These are phyloP conservation scores for Synanceia verrucosa DNA, from an alignment of 2,797 vertebrate species.

Conservation along the genomic window DNA sequence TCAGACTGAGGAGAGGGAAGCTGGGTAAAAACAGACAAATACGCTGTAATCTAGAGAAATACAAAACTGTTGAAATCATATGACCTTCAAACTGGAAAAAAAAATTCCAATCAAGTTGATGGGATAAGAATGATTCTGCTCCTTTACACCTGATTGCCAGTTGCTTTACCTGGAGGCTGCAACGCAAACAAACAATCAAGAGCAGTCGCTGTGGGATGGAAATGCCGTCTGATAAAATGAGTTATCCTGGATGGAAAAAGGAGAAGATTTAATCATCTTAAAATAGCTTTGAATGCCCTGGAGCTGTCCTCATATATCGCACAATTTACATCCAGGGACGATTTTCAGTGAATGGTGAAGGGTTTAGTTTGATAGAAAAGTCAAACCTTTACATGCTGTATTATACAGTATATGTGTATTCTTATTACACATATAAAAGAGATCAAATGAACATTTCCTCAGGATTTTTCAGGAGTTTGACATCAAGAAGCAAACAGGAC, in stretches of 20 bases:
- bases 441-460: too few species aligned
- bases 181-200: background rate
- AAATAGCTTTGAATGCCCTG: background rate
- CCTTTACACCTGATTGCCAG: background rate
- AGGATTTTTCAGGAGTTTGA: too few species aligned
- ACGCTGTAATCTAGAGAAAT: background rate
- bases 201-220: background rate
- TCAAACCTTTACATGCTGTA: too few species aligned
- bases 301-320: background rate
- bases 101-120: too few species aligned
- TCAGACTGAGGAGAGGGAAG: slow-evolving; percentile 8
- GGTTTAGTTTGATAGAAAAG: too few species aligned
- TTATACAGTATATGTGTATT: too few species aligned
- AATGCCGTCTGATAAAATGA: background rate
- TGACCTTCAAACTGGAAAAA: background rate
- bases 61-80: background rate
- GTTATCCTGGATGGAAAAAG: background rate
- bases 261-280: background rate
- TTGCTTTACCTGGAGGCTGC: background rate
- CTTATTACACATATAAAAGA: too few species aligned
- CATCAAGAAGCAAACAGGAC: too few species aligned
- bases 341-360: too few species aligned
- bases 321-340: background rate
- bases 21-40: background rate
- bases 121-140: background rate